Conservation (phyloP, 2,797 vertebrate genomes). For the Phrynocephalus guinanensis region DNA sequence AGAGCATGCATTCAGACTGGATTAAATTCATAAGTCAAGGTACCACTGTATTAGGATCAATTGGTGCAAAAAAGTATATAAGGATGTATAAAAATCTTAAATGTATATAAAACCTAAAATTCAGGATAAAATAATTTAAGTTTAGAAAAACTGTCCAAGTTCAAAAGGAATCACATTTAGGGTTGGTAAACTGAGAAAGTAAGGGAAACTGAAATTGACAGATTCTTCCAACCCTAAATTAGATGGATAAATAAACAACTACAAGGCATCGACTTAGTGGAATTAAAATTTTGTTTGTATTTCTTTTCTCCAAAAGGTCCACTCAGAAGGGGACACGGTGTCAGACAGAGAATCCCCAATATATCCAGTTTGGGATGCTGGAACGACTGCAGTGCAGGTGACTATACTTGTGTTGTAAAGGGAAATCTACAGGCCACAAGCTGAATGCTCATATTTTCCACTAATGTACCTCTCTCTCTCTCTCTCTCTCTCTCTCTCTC, state of each 20-base stretch:
- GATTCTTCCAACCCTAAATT: not conserved
- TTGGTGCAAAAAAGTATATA: no score
- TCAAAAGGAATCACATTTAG: not conserved
- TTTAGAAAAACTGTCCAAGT: not conserved
- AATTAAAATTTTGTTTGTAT: not conserved
- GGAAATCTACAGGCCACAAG: not conserved
- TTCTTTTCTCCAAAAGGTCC: not conserved
- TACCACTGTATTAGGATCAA: no score
- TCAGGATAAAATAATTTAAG: no score
- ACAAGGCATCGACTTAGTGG: no score
- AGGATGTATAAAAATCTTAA: no score
- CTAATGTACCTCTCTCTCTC: no score
- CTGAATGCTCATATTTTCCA: not conserved
- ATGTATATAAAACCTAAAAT: no score
- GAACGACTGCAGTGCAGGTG: not conserved
- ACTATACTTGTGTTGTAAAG: not conserved
- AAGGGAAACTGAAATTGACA: not conserved
- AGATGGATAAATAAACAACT: not conserved
- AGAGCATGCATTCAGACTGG: not conserved
- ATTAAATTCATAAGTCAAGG: not conserved
- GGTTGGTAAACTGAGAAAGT: not conserved
- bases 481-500: no score
- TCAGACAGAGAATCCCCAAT: not conserved
- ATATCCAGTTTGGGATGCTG: not conserved
- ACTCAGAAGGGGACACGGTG: not conserved